Conservation (phyloP, 2,888 invertebrate species). For the Tridacna crocea region DNA sequence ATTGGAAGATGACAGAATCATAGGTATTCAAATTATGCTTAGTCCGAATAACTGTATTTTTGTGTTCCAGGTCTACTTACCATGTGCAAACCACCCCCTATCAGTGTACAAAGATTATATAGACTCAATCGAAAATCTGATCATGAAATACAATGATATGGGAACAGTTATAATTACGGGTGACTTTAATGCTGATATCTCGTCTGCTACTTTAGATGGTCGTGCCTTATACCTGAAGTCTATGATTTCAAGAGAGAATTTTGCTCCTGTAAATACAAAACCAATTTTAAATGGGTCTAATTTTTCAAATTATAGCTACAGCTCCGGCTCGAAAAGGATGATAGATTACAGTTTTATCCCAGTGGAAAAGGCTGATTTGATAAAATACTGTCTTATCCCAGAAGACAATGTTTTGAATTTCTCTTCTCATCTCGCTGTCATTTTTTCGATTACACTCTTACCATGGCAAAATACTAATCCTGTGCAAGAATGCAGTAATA, state of each 20-base stretch:
- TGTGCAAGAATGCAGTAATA: not conserved
- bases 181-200: slow-evolving; percentile 17
- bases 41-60: not conserved
- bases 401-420: slow-evolving; percentile 19
- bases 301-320: slow-evolving; percentile 5
- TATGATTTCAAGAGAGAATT: not conserved
- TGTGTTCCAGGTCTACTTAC: slow-evolving; percentile 24
- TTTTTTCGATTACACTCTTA: not conserved
- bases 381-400: not conserved
- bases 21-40: slow-evolving; percentile 22
- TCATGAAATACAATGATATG: slow-evolving; percentile 5
- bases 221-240: not conserved
- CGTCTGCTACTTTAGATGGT: not conserved
- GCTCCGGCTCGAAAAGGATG: not conserved
- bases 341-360: slow-evolving; percentile 23
- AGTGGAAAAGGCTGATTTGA: not conserved
- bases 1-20: not conserved
- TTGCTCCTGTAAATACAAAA: not conserved
- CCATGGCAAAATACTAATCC: not conserved
- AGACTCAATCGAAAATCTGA: slow-evolving; percentile 22
- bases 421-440: slow-evolving; percentile 12
- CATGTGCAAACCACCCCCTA: slow-evolving; percentile 14
- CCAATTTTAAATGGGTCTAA: not conserved
- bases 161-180: slow-evolving; percentile 16
- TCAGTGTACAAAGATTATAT: not conserved